Conservation (phyloP, 2,888 invertebrate genomes). For the Deilephila elpenor region DNA sequence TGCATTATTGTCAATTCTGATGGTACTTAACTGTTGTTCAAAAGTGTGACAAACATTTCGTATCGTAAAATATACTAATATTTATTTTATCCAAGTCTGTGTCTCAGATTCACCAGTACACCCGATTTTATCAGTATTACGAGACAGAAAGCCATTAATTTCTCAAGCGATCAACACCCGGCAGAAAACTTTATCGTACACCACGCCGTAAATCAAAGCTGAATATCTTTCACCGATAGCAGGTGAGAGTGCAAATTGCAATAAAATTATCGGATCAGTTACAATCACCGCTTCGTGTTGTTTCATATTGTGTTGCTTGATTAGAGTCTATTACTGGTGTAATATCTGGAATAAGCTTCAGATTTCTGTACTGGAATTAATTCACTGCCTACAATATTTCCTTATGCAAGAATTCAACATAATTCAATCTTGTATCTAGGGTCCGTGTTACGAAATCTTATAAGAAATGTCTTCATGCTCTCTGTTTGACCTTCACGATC, state of each 20-base stretch:
- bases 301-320: slow-evolving; percentile 28
- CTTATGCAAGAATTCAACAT: not conserved
- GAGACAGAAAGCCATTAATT: slow-evolving; percentile 34
- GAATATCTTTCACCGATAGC: slow-evolving; percentile 24
- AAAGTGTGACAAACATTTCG: too few relatives aligned
- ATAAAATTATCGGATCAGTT: slow-evolving; percentile 33
- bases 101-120: not conserved
- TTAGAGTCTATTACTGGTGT: slow-evolving; percentile 27
- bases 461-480: slow-evolving; percentile 44
- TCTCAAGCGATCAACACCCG: slow-evolving; percentile 25
- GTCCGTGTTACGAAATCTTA: slow-evolving; percentile 38
- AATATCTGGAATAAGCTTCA: slow-evolving; percentile 11
- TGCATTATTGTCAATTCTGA: slow-evolving; percentile 29
- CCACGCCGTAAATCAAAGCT: slow-evolving; percentile 17
- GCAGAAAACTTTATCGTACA: not conserved
- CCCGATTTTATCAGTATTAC: not conserved
- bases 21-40: too few relatives aligned
- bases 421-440: slow-evolving; percentile 27
- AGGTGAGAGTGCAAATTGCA: slow-evolving; percentile 29
- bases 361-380: slow-evolving; percentile 25
- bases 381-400: not conserved
- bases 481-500: slow-evolving; percentile 59
- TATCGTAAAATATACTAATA: not conserved
- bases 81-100: not conserved
- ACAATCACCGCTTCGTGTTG: slow-evolving; percentile 23